Evolutionary conservation across 2,797 vertebrate genomes (phyloP), one percentile per base, ranked within the genome.

Genomic region (Halcyon badia): DNA sequence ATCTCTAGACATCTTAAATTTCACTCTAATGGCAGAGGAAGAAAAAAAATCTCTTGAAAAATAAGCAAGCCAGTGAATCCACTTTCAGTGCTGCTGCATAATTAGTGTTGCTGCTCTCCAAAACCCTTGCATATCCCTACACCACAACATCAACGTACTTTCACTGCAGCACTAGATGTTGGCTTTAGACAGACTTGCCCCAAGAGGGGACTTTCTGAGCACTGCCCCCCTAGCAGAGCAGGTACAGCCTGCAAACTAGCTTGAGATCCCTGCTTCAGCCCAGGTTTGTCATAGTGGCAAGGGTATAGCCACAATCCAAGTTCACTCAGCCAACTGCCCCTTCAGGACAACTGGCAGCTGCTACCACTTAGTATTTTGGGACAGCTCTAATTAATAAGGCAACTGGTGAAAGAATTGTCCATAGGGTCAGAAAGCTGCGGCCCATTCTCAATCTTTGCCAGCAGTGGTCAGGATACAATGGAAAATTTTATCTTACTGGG

Each of bases 91-190:
- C 24, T 12, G 3, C 26, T 69, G 28, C 25, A 35, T 9, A n/a
- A 60, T 65, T 17, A 25, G n/a, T 3, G 8, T 22, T 68, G 22
- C 64, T 61, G 26, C 14, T 81, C 19, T 58, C 58, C 11, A 42
- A 54, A 44, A 52, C 14, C 33, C 44, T 52, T 41, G 24, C 6
- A 25, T 5, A 48, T 11, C 26, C 30, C 22, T n/a, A 31, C 37
- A 68, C n/a, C 24, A 17, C 24, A 30, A 37, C 56, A 26, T 42
- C 42, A 42, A 44, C 0, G 0, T 30, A 14, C 26, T 60, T 42
- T 35, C 2, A 2, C 26, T 31, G 39, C 26, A 48, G 48, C 17
- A 31, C 49, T 54, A 46, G 48, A n/a, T 17, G 5, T 9, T 35
- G 26, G 30, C 33, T 61, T 66, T 35, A 66, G 7, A 28, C 52